phyloP scores from a whole-genome alignment of 2,888 invertebrate genomes.

The Pomacea canaliculata region DNA sequence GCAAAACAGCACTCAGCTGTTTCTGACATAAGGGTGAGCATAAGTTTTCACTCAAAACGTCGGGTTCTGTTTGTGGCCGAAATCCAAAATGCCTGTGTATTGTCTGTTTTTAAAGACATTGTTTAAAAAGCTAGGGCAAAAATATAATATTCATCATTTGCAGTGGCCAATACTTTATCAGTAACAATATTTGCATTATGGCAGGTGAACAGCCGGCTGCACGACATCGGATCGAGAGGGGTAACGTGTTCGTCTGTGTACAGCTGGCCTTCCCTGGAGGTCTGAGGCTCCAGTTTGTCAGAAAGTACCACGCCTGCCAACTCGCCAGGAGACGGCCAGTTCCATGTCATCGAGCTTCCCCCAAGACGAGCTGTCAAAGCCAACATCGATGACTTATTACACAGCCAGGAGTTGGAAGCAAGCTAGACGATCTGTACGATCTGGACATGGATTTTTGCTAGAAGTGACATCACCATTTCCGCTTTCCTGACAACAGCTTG shows the following conservation, averaged over 20 bases:
- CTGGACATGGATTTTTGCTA: constrained; percentile 18
- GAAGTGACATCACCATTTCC: constrained; percentile 12
- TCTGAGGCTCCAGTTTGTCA: background rate
- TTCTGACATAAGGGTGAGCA: constrained; percentile 8
- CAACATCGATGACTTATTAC: background rate
- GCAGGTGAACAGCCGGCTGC: background rate
- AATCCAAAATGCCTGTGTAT: too few species aligned
- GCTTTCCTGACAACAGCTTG: constrained; percentile 4
- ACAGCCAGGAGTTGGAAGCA: constrained; percentile 7
- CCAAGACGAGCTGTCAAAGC: background rate
- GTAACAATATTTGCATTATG: background rate
- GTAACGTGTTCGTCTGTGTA: constrained; percentile 8
- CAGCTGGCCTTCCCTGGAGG: constrained; percentile 1
- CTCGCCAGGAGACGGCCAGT: background rate
- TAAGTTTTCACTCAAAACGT: too few species aligned
- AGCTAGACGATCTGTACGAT: constrained; percentile 14
- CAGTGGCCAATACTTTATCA: too few species aligned
- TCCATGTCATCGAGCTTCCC: constrained; percentile 17
- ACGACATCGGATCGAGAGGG: background rate
- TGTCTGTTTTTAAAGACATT: too few species aligned
- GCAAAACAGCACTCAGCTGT: background rate
- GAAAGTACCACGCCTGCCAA: background rate
- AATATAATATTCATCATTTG: too few species aligned
- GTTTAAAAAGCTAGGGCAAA: too few species aligned
- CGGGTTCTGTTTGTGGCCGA: too few species aligned